Conservation (phyloP, 2,888 invertebrate genomes). For the Terebella lapidaria region DNA sequence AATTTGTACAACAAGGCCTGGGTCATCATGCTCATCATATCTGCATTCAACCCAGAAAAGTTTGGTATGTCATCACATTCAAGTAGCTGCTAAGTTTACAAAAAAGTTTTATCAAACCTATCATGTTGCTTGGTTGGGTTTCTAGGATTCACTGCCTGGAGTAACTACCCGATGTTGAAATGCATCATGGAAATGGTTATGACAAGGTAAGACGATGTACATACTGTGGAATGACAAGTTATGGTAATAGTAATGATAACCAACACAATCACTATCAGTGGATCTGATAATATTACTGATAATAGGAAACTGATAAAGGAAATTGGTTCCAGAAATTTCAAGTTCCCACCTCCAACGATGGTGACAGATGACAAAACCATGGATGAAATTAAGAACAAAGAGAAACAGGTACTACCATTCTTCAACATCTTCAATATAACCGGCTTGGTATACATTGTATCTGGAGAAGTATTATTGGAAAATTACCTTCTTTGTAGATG, state of each 20-base stretch:
- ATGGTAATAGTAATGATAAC: no score
- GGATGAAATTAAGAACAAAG: constrained; percentile 41
- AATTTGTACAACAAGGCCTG: constrained; percentile 92
- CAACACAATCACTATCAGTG: no score
- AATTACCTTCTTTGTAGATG: constrained; percentile 57
- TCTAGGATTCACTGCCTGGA: constrained; percentile 67
- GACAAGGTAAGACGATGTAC: constrained; percentile 71
- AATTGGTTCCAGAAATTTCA: constrained; percentile 62
- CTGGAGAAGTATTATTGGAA: no score
- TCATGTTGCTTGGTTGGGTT: no score
- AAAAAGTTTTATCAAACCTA: no score
- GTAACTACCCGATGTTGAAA: constrained; percentile 82
- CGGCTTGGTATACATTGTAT: not conserved
- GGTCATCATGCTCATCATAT: constrained; percentile 78
- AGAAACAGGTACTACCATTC: constrained; percentile 45
- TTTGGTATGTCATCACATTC: constrained; percentile 72
- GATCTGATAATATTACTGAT: no score
- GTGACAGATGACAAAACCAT: constrained; percentile 49
- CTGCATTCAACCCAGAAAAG: constrained; percentile 84
- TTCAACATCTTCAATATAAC: no score
- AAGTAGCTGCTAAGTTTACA: no score
- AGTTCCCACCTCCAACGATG: constrained; percentile 68
- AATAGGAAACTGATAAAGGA: no score
- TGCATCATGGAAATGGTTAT: constrained; percentile 95
- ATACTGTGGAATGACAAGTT: no score